These are phyloP conservation scores for Vimba vimba DNA, from an alignment of 2,113 vertebrate species.

Conservation along the genomic window DNA sequence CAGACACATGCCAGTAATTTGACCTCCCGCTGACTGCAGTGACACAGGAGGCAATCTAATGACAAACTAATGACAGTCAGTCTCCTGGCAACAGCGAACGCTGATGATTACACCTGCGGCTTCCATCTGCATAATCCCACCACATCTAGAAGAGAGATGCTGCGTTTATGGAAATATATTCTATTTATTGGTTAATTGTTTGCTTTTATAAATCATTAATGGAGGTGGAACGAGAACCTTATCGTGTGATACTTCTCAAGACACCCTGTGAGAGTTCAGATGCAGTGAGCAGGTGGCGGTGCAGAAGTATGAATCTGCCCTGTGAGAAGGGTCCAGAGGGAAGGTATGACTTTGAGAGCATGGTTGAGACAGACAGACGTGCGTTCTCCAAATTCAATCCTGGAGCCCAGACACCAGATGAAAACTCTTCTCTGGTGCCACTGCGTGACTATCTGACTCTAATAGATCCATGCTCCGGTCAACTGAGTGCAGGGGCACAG, in stretches of 20 bases:
- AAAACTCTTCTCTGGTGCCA: slow-evolving; percentile 61
- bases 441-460: slow-evolving; percentile 65
- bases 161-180: background rate
- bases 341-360: slow-evolving; percentile 58
- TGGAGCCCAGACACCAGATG: slow-evolving; percentile 38
- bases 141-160: background rate
- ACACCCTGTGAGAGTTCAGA: slow-evolving; percentile 42
- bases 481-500: slow-evolving; percentile 71
- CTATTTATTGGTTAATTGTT: background rate
- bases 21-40: slow-evolving; percentile 45
- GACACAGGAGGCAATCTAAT: slow-evolving; percentile 54
- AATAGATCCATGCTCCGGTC: slow-evolving; percentile 67
- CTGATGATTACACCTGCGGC: background rate
- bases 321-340: slow-evolving; percentile 51
- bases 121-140: slow-evolving; percentile 15
- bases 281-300: slow-evolving; percentile 35
- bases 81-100: slow-evolving; percentile 65
- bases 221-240: background rate
- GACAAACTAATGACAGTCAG: slow-evolving; percentile 55
- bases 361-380: slow-evolving; percentile 62
- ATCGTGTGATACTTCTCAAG: slow-evolving; percentile 50
- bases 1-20: slow-evolving; percentile 58
- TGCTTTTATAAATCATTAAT: slow-evolving; percentile 13
- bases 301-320: slow-evolving; percentile 43
- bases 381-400: slow-evolving; percentile 65